phyloP scores from a whole-genome alignment of 2,113 vertebrate genomes.

The Tamias sibiricus region DNA sequence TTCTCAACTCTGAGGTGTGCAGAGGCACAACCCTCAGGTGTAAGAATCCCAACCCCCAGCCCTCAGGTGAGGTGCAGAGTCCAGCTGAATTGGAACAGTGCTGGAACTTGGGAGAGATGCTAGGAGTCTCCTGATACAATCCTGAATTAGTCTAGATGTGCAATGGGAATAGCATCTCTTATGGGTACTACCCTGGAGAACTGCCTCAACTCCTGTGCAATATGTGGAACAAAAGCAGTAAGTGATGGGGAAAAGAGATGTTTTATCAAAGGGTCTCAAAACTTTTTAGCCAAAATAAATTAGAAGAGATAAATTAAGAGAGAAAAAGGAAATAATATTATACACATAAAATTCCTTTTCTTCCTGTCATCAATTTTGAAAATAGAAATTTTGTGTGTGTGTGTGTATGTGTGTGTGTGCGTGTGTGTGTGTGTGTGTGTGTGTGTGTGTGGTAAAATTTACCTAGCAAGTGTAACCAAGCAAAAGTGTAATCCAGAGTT shows the following conservation, averaged over 20 bases:
- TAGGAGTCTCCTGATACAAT: background rate
- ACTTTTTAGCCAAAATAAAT: conserved; percentile 2
- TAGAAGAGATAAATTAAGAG: background rate
- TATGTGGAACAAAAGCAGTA: background rate
- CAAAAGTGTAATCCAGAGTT: background rate
- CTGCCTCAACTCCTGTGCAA: background rate
- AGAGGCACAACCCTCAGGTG: background rate
- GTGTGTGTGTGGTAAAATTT: background rate
- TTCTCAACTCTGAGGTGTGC: background rate
- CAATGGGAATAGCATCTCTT: background rate
- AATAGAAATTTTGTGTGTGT: background rate
- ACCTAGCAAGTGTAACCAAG: background rate
- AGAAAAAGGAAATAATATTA: background rate
- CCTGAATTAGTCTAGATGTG: background rate
- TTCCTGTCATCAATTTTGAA: conserved; percentile 39
- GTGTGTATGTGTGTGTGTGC: too few species aligned
- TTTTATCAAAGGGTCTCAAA: background rate
- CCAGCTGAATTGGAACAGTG: background rate
- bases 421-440: too few species aligned
- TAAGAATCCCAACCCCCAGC: background rate
- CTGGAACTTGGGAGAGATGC: background rate
- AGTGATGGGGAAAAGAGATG: background rate
- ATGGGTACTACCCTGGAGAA: background rate
- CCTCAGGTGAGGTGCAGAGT: background rate
- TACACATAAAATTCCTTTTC: background rate